Evolutionary conservation across 30 jellyfish, hydroid and myxozoan species (phyloP), one percentile per base, ranked within the genome.

Genomic region (Morbakka virulenta): DNA sequence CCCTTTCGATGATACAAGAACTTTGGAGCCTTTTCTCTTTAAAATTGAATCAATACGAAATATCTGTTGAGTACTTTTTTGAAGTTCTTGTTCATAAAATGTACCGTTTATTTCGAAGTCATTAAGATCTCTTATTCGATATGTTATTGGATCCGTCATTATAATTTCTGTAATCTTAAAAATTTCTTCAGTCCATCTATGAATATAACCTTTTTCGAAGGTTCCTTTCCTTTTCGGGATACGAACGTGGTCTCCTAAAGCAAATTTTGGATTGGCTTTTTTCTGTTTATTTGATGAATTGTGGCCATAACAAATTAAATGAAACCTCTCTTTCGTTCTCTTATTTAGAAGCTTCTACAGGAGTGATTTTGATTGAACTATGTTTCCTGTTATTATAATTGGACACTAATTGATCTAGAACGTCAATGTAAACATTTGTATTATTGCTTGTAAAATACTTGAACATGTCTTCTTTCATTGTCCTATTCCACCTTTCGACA

Each of bases 401-500:
- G 4, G 72, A 12, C 14, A 32, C 34, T 30, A 80, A 85, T n/a
- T 67, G 25, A 30, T 80, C 86, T 51, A 52, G 52, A 41, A 41
- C 57, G 17, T 41, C 57, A 41, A 17, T 41, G 17, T 41, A 41
- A 6, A 6, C 57, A 6, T 6, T 9, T 17, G 57, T 41, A 41
- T 41, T 41, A 6, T 41, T 41, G 9, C 13, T 17, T 6, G 57
- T 41, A 41, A 41, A 69, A 50, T 81, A 69, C 26, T 47, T 53
- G 68, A n/a, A 70, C 94, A 82, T 82, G 6, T 48, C 20, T 22
- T 33, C 77, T 33, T 82, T 82, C 20, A 82, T 35, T 2, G 87
- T 69, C 61, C 94, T 36, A 36, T 82, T 82, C 4, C 61, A 33
- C 23, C 87, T 32, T 28, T 82, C 94, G 2, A 82, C 81, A 34